A percentile compares a stretch with the other conserved stretches of the same genome.
phyloP scores from a whole-genome alignment of 2,113 vertebrate species.

The Bubo scandiacus region DNA sequence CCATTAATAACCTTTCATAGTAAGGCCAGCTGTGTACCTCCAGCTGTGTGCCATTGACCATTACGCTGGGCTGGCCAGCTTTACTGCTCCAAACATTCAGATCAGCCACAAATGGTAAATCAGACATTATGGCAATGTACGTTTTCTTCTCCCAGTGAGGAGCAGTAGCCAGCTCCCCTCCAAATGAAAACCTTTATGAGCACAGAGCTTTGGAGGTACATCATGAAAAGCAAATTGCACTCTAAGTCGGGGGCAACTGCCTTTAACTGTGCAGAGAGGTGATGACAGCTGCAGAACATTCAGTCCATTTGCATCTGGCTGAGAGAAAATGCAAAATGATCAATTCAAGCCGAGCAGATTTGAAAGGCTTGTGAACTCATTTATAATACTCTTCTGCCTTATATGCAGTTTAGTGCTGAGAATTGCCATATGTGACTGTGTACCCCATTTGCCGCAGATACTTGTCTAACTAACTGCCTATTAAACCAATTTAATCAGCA shows the following conservation, averaged over 20 bases:
- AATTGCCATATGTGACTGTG: conserved; percentile 8
- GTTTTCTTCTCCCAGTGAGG: background rate
- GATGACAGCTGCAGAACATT: conserved; percentile 51
- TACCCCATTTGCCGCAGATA: conserved; percentile 4
- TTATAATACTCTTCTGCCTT: conserved; percentile 15
- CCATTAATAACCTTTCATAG: background rate
- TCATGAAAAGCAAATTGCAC: conserved; percentile 37
- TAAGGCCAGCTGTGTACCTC: conserved; percentile 4
- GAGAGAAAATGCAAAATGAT: conserved; percentile 11
- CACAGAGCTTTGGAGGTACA: conserved; percentile 30
- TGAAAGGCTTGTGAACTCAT: background rate
- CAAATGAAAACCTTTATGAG: conserved; percentile 41
- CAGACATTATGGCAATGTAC: background rate
- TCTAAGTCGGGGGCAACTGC: conserved; percentile 37
- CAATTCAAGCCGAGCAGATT: background rate
- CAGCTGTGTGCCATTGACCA: conserved; percentile 6
- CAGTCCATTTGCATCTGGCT: conserved; percentile 17
- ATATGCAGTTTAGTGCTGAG: background rate
- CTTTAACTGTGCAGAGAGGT: conserved; percentile 13
- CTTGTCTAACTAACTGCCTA: conserved; percentile 1
- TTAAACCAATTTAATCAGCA: conserved; percentile 4
- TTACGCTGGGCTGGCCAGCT: background rate
- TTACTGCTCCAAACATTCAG: background rate
- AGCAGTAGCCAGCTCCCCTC: conserved; percentile 37
- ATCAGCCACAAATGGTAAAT: conserved; percentile 7